Base-by-base conservation (phyloP, 2,797 vertebrate genomes). In the Danio aesculapii region DNA sequence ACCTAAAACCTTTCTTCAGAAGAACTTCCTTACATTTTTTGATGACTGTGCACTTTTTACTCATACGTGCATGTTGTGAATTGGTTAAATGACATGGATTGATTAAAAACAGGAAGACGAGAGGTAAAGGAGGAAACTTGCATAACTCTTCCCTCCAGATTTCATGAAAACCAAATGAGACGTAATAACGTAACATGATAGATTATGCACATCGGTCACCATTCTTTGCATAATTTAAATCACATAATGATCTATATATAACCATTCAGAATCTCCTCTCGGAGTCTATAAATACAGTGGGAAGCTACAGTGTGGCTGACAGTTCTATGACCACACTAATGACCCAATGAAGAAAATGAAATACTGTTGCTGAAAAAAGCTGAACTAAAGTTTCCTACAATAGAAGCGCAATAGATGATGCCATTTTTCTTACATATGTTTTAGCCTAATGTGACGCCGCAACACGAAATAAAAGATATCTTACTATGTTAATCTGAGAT, bases 261-360 rank as follows among this genome's bases (percentile, higher is more conserved):
- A 88, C 82, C 57, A 61, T 81, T 70, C 47, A 72, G 87, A 86
- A 85, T 83, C 55, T 55, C 77, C 81, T 79, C 62, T 76, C 82
- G 21, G 81, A 71, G 85, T 91, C 81, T 78, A 85, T 87, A 86
- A 92, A 88, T 87, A 84, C 79, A 84, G 78, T 75, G 53, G 69
- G 47, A 70, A 69, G 82, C 82, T 85, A 84, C 84, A 86, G 82
- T 75, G 81, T 81, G 14, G 75, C 72, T 83, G 84, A 88, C 87
- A 88, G 85, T 85, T 78, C 78, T 80, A 86, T 90, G 84, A 85
- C 74, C 49, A 84, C n/a, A 61, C 86, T 85, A 92, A 90, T 85
- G 85, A 87, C 85, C 84, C 75, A 86, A 91, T 86, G 72, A 92
- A 88, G 69, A 81, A 57, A 63, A 73, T 73, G 11, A 81, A 77